phyloP scores from a whole-genome alignment of 2,113 vertebrate species.

The Sula dactylatra region DNA sequence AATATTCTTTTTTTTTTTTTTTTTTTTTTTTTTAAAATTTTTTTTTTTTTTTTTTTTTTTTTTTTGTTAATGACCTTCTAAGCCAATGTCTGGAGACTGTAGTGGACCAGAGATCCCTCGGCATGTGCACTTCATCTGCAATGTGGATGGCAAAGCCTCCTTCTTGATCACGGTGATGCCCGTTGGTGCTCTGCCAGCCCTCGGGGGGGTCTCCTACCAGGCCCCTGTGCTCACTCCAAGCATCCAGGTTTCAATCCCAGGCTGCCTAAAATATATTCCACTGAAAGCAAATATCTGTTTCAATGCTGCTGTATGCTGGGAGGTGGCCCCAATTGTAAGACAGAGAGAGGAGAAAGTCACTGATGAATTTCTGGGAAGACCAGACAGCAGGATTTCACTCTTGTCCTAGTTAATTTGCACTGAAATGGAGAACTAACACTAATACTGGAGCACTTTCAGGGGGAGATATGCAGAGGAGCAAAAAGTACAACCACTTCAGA shows the following conservation, averaged over 20 bases:
- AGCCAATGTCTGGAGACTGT: background rate
- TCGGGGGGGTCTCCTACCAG: rapidly evolving
- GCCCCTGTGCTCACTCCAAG: background rate
- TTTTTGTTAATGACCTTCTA: background rate
- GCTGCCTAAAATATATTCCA: background rate
- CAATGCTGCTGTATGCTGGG: background rate
- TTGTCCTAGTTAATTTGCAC: background rate
- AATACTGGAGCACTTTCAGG: background rate
- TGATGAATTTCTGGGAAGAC: background rate
- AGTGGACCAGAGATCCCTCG: background rate
- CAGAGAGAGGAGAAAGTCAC: background rate
- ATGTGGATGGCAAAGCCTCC: background rate
- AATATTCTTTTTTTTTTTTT: no score
- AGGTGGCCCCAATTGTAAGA: background rate
- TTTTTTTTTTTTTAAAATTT: background rate
- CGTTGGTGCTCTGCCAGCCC: background rate
- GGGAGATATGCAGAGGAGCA: background rate
- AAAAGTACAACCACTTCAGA: constrained; percentile 22
- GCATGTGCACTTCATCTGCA: background rate
- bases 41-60: background rate
- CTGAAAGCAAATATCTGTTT: background rate
- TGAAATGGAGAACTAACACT: background rate
- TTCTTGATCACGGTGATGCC: background rate
- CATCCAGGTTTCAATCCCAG: background rate
- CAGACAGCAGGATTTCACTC: background rate